These are phyloP conservation scores for Lumbricus terrestris DNA, from an alignment of 2,888 invertebrate genomes.

Conservation along the genomic window DNA sequence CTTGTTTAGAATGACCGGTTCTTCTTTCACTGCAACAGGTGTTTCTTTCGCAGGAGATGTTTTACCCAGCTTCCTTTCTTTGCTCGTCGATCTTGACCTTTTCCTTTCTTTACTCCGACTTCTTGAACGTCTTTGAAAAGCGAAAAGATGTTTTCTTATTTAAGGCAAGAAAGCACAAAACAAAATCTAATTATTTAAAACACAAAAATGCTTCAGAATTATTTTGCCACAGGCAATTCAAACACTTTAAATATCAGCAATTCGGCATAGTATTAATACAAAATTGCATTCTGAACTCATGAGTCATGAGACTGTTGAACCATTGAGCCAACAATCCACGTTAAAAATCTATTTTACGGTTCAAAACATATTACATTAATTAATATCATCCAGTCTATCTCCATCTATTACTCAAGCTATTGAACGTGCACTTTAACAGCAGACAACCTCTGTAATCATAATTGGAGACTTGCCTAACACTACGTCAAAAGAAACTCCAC, in stretches of 20 bases:
- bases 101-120: conserved; percentile 29
- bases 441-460: no score
- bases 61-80: background rate
- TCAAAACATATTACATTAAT: no score
- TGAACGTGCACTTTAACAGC: no score
- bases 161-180: background rate
- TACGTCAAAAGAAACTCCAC: no score
- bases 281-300: no score
- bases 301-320: background rate
- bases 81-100: background rate
- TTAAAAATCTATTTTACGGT: background rate
- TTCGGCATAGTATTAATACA: no score
- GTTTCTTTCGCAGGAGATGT: background rate
- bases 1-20: conserved; percentile 16
- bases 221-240: background rate
- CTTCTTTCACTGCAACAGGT: background rate
- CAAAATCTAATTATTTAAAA: background rate
- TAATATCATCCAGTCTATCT: no score
- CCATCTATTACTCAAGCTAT: no score
- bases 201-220: background rate
- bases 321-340: background rate
- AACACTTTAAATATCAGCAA: background rate
- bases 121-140: background rate
- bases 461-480: no score
- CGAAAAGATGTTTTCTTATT: background rate